Evolutionary conservation across 1,140 invertebrate species (phyloP).

Genomic region (Drosophila elegans): DNA sequence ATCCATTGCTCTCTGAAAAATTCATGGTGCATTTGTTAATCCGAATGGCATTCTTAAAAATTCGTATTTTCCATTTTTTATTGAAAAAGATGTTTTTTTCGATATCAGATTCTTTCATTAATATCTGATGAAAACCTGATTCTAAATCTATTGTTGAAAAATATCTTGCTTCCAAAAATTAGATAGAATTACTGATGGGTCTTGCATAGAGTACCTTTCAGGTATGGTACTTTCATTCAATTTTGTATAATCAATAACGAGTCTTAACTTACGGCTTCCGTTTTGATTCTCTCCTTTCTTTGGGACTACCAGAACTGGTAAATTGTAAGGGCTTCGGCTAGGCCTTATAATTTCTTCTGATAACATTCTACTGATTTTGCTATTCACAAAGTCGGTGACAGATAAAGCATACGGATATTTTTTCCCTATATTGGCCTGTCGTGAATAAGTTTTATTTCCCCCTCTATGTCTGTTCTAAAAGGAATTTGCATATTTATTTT

Average conservation of each 20-base stretch:
- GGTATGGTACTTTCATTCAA: constrained; percentile 26
- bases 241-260: constrained; percentile 17
- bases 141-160: constrained; percentile 57
- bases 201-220: constrained; percentile 46
- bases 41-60: background rate
- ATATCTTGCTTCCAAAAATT: constrained; percentile 38
- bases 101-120: constrained; percentile 43
- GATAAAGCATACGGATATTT: background rate
- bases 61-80: constrained; percentile 41
- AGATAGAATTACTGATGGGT: constrained; percentile 48
- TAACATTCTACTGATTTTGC: background rate
- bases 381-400: background rate
- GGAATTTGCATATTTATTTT: too few relatives aligned
- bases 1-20: too few relatives aligned
- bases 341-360: background rate
- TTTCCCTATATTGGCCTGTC: background rate
- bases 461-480: too few relatives aligned
- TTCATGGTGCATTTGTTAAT: too few relatives aligned
- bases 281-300: constrained; percentile 4
- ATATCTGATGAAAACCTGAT: constrained; percentile 58
- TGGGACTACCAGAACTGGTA: constrained; percentile 3
- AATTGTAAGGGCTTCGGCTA: background rate
- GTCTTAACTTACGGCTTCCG: background rate
- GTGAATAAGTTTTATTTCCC: too few relatives aligned
- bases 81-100: constrained; percentile 6